Conservation (phyloP, 92 coral and sea anemone genomes). For the Metridium senile region DNA sequence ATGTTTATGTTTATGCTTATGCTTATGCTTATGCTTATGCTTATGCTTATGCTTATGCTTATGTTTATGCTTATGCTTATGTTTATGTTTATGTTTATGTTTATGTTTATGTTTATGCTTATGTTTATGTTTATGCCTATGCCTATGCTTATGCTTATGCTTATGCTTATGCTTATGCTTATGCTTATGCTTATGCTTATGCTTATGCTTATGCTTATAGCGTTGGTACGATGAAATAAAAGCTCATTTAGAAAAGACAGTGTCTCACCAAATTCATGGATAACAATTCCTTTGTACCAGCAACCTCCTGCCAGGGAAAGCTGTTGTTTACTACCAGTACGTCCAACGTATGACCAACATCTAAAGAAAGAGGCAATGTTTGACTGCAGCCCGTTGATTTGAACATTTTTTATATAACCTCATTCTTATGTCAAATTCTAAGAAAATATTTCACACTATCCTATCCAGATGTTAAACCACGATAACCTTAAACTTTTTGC, state of each 20-base stretch:
- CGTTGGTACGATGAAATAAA: background rate
- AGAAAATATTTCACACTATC: no score
- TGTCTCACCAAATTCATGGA: conserved; percentile 36
- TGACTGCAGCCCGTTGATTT: background rate
- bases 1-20: no score
- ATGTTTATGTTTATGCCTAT: no score
- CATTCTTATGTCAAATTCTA: background rate
- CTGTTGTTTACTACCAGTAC: conserved; percentile 2
- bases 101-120: background rate
- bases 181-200: background rate
- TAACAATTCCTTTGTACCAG: conserved; percentile 37
- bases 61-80: background rate
- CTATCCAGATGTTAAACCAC: no score
- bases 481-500: no score
- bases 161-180: background rate
- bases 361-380: background rate
- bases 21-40: no score
- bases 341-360: conserved; percentile 39
- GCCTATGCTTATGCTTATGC: no score
- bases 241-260: background rate
- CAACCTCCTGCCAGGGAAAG: conserved; percentile 25
- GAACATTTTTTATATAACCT: background rate
- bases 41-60: no score
- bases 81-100: no score
- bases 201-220: background rate